Percentiles rank a stretch among this genome's conserved stretches.
These are phyloP conservation scores for Metopolophium dirhodum DNA, from an alignment of 1,140 invertebrate species.

Conservation along the genomic window DNA sequence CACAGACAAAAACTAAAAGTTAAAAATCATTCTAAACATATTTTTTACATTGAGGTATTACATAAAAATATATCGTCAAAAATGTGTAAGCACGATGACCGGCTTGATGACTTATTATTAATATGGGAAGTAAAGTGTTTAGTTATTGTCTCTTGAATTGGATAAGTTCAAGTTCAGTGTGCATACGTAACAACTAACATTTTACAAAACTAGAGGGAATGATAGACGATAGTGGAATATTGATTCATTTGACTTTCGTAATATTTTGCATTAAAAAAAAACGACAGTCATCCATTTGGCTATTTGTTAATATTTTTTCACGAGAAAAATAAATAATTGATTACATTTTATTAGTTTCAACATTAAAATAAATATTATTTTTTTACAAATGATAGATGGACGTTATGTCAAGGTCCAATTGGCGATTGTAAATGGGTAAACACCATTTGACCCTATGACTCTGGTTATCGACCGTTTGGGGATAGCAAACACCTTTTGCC, in stretches of 20 bases:
- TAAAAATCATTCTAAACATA: not conserved
- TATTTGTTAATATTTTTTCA: not conserved
- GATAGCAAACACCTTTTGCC: conserved; percentile 31
- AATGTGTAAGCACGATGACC: not conserved
- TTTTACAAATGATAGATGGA: conserved; percentile 15
- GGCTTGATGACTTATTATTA: too few species aligned
- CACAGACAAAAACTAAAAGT: too few species aligned
- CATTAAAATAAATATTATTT: not conserved
- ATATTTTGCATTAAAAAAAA: not conserved
- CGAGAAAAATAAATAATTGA: not conserved
- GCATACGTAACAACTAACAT: not conserved
- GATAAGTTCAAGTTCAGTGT: not conserved
- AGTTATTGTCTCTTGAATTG: too few species aligned
- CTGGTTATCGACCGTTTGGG: conserved; percentile 1
- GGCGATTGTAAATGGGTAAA: conserved; percentile 16
- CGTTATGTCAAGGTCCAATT: not conserved
- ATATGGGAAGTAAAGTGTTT: too few species aligned
- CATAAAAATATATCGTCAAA: not conserved
- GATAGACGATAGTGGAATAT: not conserved
- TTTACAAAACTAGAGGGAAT: not conserved
- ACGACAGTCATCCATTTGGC: not conserved
- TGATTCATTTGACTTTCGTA: not conserved
- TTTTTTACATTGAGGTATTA: not conserved
- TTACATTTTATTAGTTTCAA: not conserved
- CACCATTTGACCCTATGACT: not conserved